Conservation (phyloP, 2,888 invertebrate species). For the Acrocera orbiculus region DNA sequence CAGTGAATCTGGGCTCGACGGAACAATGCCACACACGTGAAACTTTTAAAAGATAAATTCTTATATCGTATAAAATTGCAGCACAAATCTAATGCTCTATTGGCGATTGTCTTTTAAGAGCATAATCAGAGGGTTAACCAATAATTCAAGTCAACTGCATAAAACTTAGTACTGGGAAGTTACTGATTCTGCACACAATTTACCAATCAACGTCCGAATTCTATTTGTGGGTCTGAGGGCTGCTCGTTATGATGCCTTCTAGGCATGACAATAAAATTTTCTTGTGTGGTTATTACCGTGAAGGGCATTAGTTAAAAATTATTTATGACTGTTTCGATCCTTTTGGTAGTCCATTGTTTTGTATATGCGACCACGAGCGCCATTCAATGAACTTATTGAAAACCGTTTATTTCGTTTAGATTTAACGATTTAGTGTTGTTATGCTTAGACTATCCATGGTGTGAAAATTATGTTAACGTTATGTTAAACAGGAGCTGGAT, state of each 20-base stretch:
- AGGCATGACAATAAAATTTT: neutral
- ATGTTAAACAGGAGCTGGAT: too few relatives aligned
- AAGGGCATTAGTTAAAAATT: constrained; percentile 11
- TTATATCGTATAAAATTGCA: too few relatives aligned
- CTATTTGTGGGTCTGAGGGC: neutral
- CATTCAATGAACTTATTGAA: neutral
- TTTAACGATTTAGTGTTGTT: too few relatives aligned
- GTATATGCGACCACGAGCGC: constrained; percentile 5
- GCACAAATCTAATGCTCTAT: too few relatives aligned
- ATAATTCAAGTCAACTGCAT: neutral
- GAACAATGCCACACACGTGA: too few relatives aligned
- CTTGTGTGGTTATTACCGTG: constrained; percentile 3
- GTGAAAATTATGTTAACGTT: too few relatives aligned
- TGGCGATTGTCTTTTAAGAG: too few relatives aligned
- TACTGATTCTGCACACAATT: neutral
- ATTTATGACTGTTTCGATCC: constrained; percentile 10
- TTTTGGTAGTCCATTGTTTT: constrained; percentile 6
- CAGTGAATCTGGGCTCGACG: too few relatives aligned
- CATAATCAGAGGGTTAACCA: too few relatives aligned
- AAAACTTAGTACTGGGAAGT: neutral
- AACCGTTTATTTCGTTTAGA: neutral
- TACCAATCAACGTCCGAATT: neutral
- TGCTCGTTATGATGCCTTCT: neutral
- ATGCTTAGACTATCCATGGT: too few relatives aligned
- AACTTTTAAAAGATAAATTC: too few relatives aligned